Conservation (phyloP, 2,113 vertebrate genomes). For the Carollia perspicillata region DNA sequence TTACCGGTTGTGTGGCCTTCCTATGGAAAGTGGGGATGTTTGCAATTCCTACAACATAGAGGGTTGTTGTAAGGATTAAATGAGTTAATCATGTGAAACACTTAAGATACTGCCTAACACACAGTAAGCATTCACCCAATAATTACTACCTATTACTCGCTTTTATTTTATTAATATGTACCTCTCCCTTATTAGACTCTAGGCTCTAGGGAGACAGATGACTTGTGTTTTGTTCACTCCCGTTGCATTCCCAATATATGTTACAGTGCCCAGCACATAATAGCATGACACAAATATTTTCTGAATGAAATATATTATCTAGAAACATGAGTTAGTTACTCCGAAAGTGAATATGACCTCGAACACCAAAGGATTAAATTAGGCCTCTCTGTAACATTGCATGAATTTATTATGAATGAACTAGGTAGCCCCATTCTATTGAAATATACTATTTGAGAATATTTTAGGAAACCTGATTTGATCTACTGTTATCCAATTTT, state of each 20-base stretch:
- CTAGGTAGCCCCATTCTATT: background rate
- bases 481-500: conserved; percentile 53
- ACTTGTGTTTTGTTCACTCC: background rate
- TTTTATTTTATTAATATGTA: background rate
- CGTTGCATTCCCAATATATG: background rate
- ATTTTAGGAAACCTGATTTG: conserved; percentile 42
- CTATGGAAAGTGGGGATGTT: background rate
- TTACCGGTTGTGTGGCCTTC: background rate
- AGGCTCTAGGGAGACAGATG: background rate
- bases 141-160: background rate
- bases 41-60: background rate
- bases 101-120: background rate
- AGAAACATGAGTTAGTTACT: conserved; percentile 29
- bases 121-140: background rate
- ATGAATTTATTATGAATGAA: background rate
- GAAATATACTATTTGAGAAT: background rate
- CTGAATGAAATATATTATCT: background rate
- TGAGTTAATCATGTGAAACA: background rate
- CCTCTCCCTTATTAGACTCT: background rate
- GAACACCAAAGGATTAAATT: background rate
- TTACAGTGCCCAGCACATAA: background rate
- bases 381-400: background rate
- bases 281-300: background rate
- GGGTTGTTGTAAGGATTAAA: background rate
- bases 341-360: background rate